Conservation (phyloP, 2,888 invertebrate genomes). For the Ophioninae sp. region DNA sequence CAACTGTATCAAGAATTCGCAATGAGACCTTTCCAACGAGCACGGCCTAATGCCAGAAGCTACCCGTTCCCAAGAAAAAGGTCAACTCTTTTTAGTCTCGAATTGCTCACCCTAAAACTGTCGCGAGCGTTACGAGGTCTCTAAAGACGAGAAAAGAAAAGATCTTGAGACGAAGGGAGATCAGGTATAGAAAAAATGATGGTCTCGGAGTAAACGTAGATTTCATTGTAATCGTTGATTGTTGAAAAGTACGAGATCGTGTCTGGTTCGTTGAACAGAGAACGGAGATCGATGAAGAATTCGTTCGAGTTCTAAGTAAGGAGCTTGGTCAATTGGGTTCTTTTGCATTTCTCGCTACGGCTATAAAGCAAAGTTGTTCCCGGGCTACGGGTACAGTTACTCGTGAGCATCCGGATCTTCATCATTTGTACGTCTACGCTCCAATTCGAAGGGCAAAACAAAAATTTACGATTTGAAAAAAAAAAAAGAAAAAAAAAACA, state of each 20-base stretch:
- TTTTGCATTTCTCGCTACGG: slow-evolving; percentile 75
- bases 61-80: slow-evolving; percentile 45
- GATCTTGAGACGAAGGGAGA: neutral
- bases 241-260: slow-evolving; percentile 4
- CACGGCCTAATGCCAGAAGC: slow-evolving; percentile 34
- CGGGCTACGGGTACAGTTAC: slow-evolving; percentile 75
- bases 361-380: slow-evolving; percentile 77
- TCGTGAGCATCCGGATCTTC: slow-evolving; percentile 69
- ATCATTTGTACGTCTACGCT: slow-evolving; percentile 17
- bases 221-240: neutral
- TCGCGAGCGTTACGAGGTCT: slow-evolving; percentile 1
- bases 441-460: slow-evolving; percentile 1
- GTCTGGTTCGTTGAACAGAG: slow-evolving; percentile 8
- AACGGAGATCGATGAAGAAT: slow-evolving; percentile 71
- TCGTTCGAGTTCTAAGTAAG: slow-evolving; percentile 77
- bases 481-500: slow-evolving; percentile 17
- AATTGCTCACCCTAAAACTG: neutral
- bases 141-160: neutral
- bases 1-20: slow-evolving; percentile 27
- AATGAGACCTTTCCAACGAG: slow-evolving; percentile 26
- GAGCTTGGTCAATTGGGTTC: slow-evolving; percentile 67
- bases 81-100: slow-evolving; percentile 46
- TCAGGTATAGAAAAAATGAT: neutral
- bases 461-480: slow-evolving; percentile 10
- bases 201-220: neutral